Evolutionary conservation across 1,140 invertebrate genomes (phyloP).

Genomic region (Trachymyrmex cornetzi): DNA sequence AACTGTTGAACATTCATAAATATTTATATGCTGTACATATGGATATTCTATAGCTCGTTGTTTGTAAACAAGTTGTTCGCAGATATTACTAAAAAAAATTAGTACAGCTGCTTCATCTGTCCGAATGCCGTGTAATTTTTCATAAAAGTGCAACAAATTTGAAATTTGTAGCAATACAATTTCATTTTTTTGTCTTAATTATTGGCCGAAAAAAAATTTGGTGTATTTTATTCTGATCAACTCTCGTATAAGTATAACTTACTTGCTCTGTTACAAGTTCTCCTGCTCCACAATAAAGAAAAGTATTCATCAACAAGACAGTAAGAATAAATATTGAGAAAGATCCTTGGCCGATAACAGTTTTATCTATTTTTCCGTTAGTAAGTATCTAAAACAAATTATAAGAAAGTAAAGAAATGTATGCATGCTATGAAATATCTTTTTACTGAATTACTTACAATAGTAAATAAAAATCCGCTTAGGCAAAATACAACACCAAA

Average conservation of each 20-base stretch:
- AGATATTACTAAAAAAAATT: too few relatives aligned
- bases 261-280: slow-evolving; percentile 3
- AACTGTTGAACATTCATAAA: too few relatives aligned
- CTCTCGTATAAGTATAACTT: background rate
- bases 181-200: too few relatives aligned
- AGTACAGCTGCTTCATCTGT: too few relatives aligned
- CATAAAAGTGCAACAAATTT: too few relatives aligned
- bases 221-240: too few relatives aligned
- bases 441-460: background rate
- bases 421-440: background rate
- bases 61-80: too few relatives aligned
- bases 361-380: background rate
- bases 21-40: too few relatives aligned
- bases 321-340: background rate
- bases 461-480: slow-evolving; percentile 10
- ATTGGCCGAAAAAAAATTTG: too few relatives aligned
- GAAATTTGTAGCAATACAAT: too few relatives aligned
- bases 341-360: background rate
- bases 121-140: too few relatives aligned
- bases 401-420: background rate
- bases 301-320: background rate
- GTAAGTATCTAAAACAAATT: background rate
- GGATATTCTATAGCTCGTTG: too few relatives aligned
- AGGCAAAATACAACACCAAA: slow-evolving; percentile 21
- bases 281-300: background rate